These are phyloP conservation scores for Talpa occidentalis DNA, from an alignment of 2,113 vertebrate species.

Conservation along the genomic window DNA sequence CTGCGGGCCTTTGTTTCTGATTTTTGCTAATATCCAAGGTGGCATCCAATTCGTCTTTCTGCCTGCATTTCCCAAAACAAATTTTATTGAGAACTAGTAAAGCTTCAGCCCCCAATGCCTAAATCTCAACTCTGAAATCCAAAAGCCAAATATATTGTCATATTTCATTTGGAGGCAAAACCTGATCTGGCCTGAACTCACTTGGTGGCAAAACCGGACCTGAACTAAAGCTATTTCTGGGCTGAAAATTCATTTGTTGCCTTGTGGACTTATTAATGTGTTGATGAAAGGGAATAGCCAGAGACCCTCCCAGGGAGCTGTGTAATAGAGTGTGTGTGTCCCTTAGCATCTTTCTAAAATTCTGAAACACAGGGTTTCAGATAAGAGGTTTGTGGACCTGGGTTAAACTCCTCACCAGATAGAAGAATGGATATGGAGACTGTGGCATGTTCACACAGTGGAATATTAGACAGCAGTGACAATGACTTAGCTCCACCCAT, in stretches of 20 bases:
- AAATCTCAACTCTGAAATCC: not conserved
- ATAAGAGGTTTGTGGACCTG: not conserved
- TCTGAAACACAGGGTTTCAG: not conserved
- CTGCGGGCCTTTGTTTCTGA: not conserved
- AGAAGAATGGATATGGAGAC: not conserved
- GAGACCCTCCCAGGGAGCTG: not conserved
- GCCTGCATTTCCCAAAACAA: slow-evolving; percentile 12
- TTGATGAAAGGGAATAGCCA: too few species aligned
- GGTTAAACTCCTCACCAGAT: not conserved
- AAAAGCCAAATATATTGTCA: not conserved
- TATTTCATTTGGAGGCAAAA: not conserved
- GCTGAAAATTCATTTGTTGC: not conserved
- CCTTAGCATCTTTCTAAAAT: not conserved
- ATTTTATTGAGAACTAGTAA: not conserved
- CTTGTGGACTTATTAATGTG: not conserved
- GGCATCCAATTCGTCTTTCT: not conserved
- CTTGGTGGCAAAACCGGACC: not conserved
- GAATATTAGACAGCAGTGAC: slow-evolving; percentile 37
- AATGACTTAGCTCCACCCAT: not conserved
- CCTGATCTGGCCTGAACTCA: not conserved
- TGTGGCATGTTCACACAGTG: not conserved
- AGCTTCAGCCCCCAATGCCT: not conserved
- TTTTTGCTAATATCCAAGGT: not conserved
- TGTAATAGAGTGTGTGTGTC: rapidly evolving
- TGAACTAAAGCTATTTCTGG: not conserved